Evolutionary conservation across 2,113 vertebrate genomes (phyloP).

Genomic region (Dunckerocampus dactyliophorus): DNA sequence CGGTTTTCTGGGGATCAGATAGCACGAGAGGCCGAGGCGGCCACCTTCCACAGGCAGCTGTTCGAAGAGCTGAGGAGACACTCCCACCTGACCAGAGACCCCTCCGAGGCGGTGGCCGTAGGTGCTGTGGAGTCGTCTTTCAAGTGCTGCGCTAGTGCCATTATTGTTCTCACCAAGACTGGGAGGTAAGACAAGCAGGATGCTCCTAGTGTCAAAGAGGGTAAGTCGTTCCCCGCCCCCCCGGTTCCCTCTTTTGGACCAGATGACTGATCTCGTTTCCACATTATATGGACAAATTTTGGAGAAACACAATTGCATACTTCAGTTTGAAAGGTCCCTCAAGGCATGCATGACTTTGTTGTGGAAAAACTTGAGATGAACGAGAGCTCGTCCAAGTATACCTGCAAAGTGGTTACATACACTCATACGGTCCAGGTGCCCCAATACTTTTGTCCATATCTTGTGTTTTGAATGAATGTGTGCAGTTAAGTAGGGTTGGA

Average conservation of each 20-base stretch:
- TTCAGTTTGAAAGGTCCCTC: no score
- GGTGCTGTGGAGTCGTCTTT: conserved; percentile 96
- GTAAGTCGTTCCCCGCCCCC: conserved; percentile 32
- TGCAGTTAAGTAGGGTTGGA: neutral
- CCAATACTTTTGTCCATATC: no score
- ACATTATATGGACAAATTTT: no score
- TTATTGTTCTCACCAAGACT: conserved; percentile 95
- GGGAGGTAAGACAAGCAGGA: conserved; percentile 85
- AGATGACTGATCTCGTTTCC: neutral
- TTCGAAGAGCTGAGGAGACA: conserved; percentile 93
- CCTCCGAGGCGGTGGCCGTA: conserved; percentile 88
- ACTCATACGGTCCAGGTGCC: no score
- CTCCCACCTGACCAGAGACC: conserved; percentile 86
- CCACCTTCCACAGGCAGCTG: conserved; percentile 95
- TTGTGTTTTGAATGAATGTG: neutral
- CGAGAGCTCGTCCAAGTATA: no score
- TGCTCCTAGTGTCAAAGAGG: conserved; percentile 6
- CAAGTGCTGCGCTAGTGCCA: conserved; percentile 94
- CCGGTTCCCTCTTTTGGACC: neutral
- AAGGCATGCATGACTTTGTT: no score
- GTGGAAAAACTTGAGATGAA: no score
- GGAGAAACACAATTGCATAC: no score
- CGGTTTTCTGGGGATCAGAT: conserved; percentile 75
- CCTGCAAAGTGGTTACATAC: no score
- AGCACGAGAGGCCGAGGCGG: conserved; percentile 96